Conservation (phyloP, 2,113 vertebrate genomes). For the Chaetodon auriga region DNA sequence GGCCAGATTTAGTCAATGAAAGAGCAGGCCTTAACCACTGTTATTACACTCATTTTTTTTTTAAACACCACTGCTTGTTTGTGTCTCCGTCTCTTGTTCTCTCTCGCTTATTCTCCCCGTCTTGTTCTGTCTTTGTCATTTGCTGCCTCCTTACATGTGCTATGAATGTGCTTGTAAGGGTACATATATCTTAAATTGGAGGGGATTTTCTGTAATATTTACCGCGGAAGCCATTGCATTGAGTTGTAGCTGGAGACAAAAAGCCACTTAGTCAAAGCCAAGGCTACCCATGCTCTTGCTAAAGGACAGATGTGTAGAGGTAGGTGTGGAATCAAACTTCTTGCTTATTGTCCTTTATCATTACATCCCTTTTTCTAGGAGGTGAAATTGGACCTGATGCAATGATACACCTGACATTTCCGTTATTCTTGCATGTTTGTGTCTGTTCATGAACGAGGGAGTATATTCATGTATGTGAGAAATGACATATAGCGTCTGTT, state of each 20-base stretch:
- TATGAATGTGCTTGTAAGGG: conserved; percentile 22
- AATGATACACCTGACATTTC: neutral
- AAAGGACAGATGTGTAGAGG: conserved; percentile 45
- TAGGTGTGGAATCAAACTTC: conserved; percentile 27
- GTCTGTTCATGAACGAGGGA: neutral
- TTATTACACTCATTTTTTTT: conserved; percentile 79
- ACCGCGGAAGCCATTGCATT: conserved; percentile 32
- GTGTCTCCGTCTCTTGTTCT: conserved; percentile 26
- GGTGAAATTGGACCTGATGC: neutral
- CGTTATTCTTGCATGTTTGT: neutral
- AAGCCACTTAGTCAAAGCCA: conserved; percentile 38
- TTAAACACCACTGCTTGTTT: conserved; percentile 66
- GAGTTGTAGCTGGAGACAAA: conserved; percentile 31
- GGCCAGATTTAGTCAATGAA: conserved; percentile 80
- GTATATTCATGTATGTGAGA: conserved; percentile 9
- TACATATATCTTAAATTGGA: conserved; percentile 42
- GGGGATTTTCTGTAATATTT: conserved; percentile 43
- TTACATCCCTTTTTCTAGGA: neutral
- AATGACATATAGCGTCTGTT: conserved; percentile 25
- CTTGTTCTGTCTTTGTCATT: conserved; percentile 51
- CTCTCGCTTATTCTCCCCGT: conserved; percentile 35
- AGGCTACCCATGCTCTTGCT: conserved; percentile 33
- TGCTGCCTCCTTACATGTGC: conserved; percentile 37
- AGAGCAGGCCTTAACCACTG: conserved; percentile 80
- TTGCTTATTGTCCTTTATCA: conserved; percentile 22